phyloP scores from a whole-genome alignment of 2,797 vertebrate species.

The Urophycis tenuis region DNA sequence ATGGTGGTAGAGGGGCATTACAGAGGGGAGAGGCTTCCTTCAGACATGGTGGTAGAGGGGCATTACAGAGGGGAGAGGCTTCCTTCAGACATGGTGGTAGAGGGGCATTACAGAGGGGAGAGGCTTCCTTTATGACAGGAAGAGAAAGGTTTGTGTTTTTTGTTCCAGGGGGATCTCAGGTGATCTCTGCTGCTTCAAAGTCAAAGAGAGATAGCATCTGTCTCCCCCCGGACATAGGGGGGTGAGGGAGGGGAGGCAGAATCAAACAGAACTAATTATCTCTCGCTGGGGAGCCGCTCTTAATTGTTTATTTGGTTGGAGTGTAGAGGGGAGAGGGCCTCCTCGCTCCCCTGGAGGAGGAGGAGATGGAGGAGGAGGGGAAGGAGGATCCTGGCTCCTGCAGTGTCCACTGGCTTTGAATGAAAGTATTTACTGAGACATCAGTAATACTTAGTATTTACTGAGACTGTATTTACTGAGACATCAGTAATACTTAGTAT shows the following conservation, averaged over 20 bases:
- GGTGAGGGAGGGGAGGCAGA: not conserved
- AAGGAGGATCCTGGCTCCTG: not conserved
- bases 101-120: not conserved
- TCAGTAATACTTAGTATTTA: too few relatives aligned
- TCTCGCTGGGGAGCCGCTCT: not conserved
- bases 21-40: too few relatives aligned
- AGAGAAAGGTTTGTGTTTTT: not conserved
- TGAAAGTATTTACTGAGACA: not conserved
- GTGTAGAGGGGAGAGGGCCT: not conserved
- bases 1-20: too few relatives aligned
- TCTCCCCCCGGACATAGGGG: not conserved
- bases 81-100: too few relatives aligned
- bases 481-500: too few relatives aligned
- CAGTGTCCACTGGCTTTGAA: not conserved
- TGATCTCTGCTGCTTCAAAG: constrained; percentile 27
- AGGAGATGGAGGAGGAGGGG: too few relatives aligned
- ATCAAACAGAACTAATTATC: constrained; percentile 1
- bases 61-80: constrained; percentile 28
- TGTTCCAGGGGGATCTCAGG: not conserved
- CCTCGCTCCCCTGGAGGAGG: not conserved
- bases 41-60: too few relatives aligned
- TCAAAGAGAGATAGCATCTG: constrained; percentile 49
- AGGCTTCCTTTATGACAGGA: not conserved
- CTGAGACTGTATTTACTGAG: not conserved
- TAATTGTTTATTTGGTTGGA: constrained; percentile 1